Evolutionary conservation across 2,888 invertebrate species (phyloP).

Genomic region (Adineta ricciae): DNA sequence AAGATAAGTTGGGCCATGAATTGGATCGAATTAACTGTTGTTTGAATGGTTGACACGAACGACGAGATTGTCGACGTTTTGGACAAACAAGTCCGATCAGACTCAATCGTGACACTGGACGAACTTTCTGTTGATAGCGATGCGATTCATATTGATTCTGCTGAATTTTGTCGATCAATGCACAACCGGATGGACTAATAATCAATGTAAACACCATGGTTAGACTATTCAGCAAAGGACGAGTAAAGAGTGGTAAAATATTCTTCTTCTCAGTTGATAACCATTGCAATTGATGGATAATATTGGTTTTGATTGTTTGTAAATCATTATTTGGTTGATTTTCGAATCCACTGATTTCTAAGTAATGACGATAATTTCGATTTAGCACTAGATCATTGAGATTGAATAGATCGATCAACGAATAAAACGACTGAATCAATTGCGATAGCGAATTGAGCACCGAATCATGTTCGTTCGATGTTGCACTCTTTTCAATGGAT

Average conservation of each 20-base stretch:
- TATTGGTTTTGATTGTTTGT: background rate
- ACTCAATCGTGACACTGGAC: background rate
- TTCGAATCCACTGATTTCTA: background rate
- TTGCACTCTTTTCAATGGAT: background rate
- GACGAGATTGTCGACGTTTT: background rate
- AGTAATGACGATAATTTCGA: background rate
- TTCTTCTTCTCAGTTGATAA: background rate
- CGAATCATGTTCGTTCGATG: background rate
- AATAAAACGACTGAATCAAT: background rate
- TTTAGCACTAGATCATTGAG: background rate
- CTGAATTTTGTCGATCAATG: background rate
- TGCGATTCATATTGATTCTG: background rate
- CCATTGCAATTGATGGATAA: conserved; percentile 1
- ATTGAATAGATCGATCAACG: background rate
- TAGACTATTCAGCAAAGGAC: background rate
- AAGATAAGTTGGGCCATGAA: background rate
- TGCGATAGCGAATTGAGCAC: background rate
- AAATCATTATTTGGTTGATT: background rate
- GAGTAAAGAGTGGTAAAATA: background rate
- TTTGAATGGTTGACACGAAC: background rate
- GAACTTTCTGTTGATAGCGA: background rate
- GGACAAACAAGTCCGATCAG: background rate
- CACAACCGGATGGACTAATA: conserved; percentile 17
- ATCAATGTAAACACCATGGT: conserved; percentile 8
- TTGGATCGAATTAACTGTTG: background rate